Conservation (phyloP, 2,888 invertebrate genomes). For the Oscheius onirici region DNA sequence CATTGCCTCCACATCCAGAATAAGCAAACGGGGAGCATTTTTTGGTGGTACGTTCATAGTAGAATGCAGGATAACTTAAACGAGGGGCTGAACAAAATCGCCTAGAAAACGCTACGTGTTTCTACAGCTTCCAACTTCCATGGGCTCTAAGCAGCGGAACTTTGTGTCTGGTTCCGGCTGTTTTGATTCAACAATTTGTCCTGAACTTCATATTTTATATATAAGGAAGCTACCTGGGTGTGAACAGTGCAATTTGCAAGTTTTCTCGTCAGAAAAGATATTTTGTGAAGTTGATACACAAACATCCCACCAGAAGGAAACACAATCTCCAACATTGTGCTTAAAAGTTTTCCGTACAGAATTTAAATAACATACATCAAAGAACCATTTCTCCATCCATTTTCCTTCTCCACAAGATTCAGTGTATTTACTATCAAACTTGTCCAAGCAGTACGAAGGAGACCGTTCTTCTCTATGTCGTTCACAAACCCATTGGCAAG, state of each 20-base stretch:
- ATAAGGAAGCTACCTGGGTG: slow-evolving; percentile 36
- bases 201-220: slow-evolving; percentile 4
- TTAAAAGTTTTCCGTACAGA: slow-evolving; percentile 26
- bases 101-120: slow-evolving; percentile 47
- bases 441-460: slow-evolving; percentile 63
- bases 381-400: slow-evolving; percentile 63
- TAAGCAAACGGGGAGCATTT: slow-evolving; percentile 64
- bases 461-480: slow-evolving; percentile 52
- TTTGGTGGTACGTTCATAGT: slow-evolving; percentile 49
- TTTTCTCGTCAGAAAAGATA: slow-evolving; percentile 58
- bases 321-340: slow-evolving; percentile 58
- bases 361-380: slow-evolving; percentile 42
- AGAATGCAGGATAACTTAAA: slow-evolving; percentile 56
- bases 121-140: slow-evolving; percentile 57
- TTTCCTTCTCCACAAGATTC: slow-evolving; percentile 62
- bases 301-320: slow-evolving; percentile 67
- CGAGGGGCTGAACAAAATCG: too few species aligned
- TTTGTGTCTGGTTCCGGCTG: slow-evolving; percentile 44
- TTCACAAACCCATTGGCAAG: slow-evolving; percentile 70
- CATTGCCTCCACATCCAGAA: slow-evolving; percentile 67
- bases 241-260: slow-evolving; percentile 49
- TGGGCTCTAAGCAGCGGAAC: slow-evolving; percentile 60
- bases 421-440: slow-evolving; percentile 61
- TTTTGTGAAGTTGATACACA: slow-evolving; percentile 63
- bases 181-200: slow-evolving; percentile 46